Base-by-base conservation (phyloP, 2,113 vertebrate species). In the Oreocharis arfaki region DNA sequence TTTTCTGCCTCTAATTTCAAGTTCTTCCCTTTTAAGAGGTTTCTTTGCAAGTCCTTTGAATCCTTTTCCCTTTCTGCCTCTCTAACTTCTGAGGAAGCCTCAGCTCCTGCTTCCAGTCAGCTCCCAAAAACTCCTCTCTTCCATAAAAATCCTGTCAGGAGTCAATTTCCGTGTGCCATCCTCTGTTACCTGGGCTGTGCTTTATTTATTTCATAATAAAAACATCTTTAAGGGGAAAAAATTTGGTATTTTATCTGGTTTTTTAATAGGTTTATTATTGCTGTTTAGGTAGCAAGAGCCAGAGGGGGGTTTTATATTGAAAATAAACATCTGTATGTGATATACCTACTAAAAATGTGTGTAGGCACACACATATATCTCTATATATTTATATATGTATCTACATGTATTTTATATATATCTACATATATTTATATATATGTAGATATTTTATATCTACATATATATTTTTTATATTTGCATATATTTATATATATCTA, bases 361-460 rank as follows among this genome's bases (percentile, higher is more conserved):
- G 4, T 3, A 8, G 5, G 39, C 5, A 17, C 9, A 50, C 3
- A 17, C 33, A 4, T 41, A 1, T 33, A 4, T 37, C 5, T 11
- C 24, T 13, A 5, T 5, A 11, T 6, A 18, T 24, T 4, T 19
- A 2, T 65, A 16, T 65, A 16, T 41, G 15, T n/a, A 57, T 60
- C 1, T 42, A 8, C 3, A 24, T 41, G 3, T 47, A 13, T 57
- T 3, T 53, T 9, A 8, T 3, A 5, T 60, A 8, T 28, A 61
- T 39, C 14, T 37, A 26, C 22, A 57, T 60, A 28, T 4, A 11
- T 55, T 5, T 42, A 9, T 41, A 15, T 32, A 16, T 47, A 22
- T 44, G 1, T 39, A 22, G 37, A 13, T 44, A 14, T 55, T 5
- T 42, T 20, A 8, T 11, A 16, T 35, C 3, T 22, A 6, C 11